A percentile compares a stretch with the other conserved stretches of the same genome.
Conservation (phyloP, 2,797 vertebrate genomes). For the Danio choprae region DNA sequence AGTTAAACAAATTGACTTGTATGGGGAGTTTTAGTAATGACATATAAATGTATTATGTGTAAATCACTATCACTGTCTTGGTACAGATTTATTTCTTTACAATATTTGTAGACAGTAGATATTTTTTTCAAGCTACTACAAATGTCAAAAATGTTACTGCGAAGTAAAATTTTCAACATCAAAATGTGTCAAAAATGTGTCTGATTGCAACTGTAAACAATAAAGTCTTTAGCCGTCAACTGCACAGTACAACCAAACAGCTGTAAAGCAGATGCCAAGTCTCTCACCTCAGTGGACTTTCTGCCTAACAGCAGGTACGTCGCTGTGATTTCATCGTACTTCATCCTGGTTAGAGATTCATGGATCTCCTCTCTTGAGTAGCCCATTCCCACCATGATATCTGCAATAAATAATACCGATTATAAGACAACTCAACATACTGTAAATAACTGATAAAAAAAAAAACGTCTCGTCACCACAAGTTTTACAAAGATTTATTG, state of each 20-base stretch:
- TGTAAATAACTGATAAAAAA: neutral
- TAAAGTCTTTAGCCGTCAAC: neutral
- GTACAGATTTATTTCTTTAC: too few species aligned
- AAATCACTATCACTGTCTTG: too few species aligned
- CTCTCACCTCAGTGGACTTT: slow-evolving; percentile 84
- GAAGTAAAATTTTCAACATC: too few species aligned
- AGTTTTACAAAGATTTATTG: neutral
- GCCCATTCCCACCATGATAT: slow-evolving; percentile 91
- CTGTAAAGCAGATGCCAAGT: neutral
- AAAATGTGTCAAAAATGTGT: too few species aligned
- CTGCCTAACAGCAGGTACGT: slow-evolving; percentile 87
- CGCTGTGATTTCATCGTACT: slow-evolving; percentile 90
- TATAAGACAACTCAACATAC: neutral
- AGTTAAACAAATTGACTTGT: too few species aligned
- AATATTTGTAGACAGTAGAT: too few species aligned
- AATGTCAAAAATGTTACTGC: too few species aligned
- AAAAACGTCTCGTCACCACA: neutral
- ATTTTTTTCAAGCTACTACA: too few species aligned
- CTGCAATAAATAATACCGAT: slow-evolving; percentile 67
- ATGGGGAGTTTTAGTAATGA: too few species aligned
- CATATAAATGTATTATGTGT: too few species aligned
- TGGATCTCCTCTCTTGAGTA: slow-evolving; percentile 90
- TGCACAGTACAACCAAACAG: neutral
- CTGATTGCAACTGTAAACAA: too few species aligned
- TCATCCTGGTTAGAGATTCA: slow-evolving; percentile 89